phyloP scores from a whole-genome alignment of 2,888 invertebrate genomes.

The Tetropium fuscum region DNA sequence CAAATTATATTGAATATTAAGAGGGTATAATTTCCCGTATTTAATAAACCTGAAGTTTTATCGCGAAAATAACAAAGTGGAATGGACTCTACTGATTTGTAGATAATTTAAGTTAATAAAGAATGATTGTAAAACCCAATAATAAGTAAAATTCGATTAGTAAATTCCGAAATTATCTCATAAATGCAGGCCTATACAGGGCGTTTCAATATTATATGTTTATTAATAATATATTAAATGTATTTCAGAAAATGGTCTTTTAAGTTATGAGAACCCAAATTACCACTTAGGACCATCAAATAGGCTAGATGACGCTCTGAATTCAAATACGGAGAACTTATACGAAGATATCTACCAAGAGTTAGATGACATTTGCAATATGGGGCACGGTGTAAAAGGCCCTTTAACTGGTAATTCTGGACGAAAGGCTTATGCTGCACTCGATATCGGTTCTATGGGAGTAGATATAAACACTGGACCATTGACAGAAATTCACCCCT shows the following conservation, averaged over 20 bases:
- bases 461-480: slow-evolving; percentile 75
- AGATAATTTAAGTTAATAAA: no score
- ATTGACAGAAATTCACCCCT: slow-evolving; percentile 65
- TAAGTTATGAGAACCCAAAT: slow-evolving; percentile 93
- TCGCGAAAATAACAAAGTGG: no score
- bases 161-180: no score
- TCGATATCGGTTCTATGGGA: slow-evolving; percentile 79
- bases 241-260: slow-evolving; percentile 86
- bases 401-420: slow-evolving; percentile 62
- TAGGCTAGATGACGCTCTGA: slow-evolving; percentile 80
- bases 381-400: slow-evolving; percentile 68
- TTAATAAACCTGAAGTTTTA: no score
- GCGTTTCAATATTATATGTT: no score
- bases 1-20: no score
- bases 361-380: slow-evolving; percentile 70
- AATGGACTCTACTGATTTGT: no score
- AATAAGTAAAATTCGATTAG: no score
- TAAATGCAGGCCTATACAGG: no score
- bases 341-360: slow-evolving; percentile 81
- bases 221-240: no score
- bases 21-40: no score
- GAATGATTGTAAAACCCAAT: no score
- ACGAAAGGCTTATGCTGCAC: slow-evolving; percentile 75
- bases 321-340: slow-evolving; percentile 72
- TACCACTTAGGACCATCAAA: slow-evolving; percentile 83